Conservation (phyloP, 2,797 vertebrate genomes). For the Cyclura pinguis region DNA sequence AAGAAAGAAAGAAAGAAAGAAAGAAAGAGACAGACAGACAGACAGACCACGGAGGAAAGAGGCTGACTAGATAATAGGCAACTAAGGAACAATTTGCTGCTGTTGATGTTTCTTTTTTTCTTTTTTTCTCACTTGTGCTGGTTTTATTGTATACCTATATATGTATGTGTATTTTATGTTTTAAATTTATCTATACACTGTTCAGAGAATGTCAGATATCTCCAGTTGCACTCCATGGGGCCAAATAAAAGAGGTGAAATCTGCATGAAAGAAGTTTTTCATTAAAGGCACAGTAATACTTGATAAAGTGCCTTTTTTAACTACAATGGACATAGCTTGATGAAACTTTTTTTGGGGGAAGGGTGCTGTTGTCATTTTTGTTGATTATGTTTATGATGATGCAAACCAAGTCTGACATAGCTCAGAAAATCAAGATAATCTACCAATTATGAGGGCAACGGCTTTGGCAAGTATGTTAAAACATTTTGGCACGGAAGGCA, state of each 20-base stretch:
- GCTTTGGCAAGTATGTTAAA: neutral
- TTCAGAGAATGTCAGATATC: neutral
- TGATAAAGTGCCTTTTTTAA: too few species aligned
- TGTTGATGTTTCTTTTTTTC: too few species aligned
- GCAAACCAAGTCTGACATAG: neutral
- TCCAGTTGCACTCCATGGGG: neutral
- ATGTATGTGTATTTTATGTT: neutral
- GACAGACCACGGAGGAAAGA: neutral
- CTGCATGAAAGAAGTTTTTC: neutral
- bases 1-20: neutral
- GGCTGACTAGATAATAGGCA: neutral
- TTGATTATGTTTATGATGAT: too few species aligned
- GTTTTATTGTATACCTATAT: neutral
- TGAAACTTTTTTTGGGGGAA: too few species aligned
- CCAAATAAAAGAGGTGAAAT: neutral
- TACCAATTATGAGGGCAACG: neutral
- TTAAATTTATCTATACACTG: neutral
- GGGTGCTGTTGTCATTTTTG: too few species aligned
- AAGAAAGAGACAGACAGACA: neutral
- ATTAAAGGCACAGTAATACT: neutral
- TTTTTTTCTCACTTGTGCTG: too few species aligned
- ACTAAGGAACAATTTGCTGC: neutral
- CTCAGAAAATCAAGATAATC: neutral
- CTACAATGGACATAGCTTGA: too few species aligned
- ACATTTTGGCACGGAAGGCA: neutral